Conservation (phyloP, 53 echinoderm and acorn worm species). For the Henricia sp. region DNA sequence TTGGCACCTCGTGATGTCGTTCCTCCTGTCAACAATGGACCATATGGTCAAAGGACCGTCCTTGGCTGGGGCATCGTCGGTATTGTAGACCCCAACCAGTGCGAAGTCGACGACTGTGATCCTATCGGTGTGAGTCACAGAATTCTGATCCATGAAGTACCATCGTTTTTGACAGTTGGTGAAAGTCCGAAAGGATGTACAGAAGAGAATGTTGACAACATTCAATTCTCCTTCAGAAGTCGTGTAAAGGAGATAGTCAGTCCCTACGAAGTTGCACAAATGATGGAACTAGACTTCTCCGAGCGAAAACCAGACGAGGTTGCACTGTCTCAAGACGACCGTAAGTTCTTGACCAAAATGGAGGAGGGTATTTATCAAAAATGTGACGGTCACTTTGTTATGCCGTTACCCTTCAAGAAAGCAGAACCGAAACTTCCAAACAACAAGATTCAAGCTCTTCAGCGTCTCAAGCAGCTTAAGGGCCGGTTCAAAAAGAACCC, state of each 20-base stretch:
- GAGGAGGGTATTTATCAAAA: slow-evolving; percentile 38
- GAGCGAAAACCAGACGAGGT: neutral
- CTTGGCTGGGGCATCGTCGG: slow-evolving; percentile 71
- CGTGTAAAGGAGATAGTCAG: slow-evolving; percentile 55
- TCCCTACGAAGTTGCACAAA: slow-evolving; percentile 35
- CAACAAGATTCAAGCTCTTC: slow-evolving; percentile 23
- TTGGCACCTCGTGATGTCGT: slow-evolving; percentile 51
- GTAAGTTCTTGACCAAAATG: slow-evolving; percentile 54
- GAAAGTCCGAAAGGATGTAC: neutral
- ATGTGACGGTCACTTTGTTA: neutral
- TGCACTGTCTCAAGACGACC: slow-evolving; percentile 53
- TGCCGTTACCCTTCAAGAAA: slow-evolving; percentile 49
- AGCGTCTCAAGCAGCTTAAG: slow-evolving; percentile 39
- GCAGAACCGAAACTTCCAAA: slow-evolving; percentile 15
- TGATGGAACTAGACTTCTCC: neutral
- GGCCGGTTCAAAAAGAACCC: slow-evolving; percentile 21
- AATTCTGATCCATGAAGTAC: slow-evolving; percentile 26
- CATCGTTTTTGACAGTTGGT: neutral
- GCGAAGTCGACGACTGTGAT: slow-evolving; percentile 5
- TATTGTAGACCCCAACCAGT: neutral
- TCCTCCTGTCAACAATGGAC: slow-evolving; percentile 29
- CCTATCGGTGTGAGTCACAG: slow-evolving; percentile 59
- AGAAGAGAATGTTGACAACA: neutral
- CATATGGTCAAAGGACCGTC: slow-evolving; percentile 50
- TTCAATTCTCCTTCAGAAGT: slow-evolving; percentile 26